These are phyloP conservation scores for Lampris megalopsis DNA, from an alignment of 2,113 vertebrate species.

Conservation along the genomic window DNA sequence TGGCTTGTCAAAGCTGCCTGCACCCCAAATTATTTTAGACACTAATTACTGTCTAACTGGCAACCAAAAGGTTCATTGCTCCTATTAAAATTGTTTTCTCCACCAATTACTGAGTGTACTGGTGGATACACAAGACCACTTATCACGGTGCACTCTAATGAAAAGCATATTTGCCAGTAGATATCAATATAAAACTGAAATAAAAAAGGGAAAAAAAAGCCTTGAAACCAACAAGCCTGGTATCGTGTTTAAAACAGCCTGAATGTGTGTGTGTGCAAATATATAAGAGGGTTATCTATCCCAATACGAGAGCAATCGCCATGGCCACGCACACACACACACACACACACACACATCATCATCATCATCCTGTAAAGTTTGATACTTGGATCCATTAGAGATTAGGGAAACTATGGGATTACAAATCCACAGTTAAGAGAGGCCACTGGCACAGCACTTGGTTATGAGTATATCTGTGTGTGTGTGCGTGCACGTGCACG, in stretches of 20 bases:
- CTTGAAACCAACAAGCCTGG: neutral
- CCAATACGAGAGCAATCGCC: neutral
- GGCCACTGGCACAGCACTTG: neutral
- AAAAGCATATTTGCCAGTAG: neutral
- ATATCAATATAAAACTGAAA: slow-evolving; percentile 20
- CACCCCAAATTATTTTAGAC: slow-evolving; percentile 32
- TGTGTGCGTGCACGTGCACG: neutral
- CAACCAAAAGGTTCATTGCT: slow-evolving; percentile 17
- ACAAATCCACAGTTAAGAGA: neutral
- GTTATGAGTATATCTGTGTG: neutral
- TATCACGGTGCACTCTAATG: neutral
- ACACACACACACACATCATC: neutral
- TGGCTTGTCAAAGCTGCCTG: slow-evolving; percentile 13
- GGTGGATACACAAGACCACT: slow-evolving; percentile 21
- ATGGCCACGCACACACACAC: neutral
- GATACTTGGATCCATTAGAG: neutral
- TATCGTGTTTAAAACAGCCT: slow-evolving; percentile 3
- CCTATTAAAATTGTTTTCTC: slow-evolving; percentile 29
- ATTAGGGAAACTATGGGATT: slow-evolving; percentile 11
- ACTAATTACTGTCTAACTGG: slow-evolving; percentile 34
- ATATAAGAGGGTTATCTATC: neutral
- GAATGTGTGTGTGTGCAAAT: slow-evolving; percentile 5
- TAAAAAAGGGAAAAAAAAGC: slow-evolving; percentile 16
- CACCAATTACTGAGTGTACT: slow-evolving; percentile 8
- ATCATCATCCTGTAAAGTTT: neutral